These are phyloP conservation scores for Paradoxurus hermaphroditus DNA, from an alignment of 2,113 vertebrate species.

Conservation along the genomic window DNA sequence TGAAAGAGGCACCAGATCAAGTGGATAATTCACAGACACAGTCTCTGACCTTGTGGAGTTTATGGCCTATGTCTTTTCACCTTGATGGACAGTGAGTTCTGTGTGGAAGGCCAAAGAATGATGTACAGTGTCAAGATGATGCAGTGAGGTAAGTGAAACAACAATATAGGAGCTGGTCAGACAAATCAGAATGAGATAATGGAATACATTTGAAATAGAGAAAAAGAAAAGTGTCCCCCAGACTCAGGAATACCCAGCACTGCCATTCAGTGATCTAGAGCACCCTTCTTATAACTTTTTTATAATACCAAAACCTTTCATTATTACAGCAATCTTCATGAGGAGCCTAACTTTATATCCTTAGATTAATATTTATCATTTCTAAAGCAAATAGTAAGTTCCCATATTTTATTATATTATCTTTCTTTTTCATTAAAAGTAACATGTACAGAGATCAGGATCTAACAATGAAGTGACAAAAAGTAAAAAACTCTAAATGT, in stretches of 20 bases:
- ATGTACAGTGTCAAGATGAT: background rate
- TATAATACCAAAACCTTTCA: slow-evolving; percentile 42
- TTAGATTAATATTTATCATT: slow-evolving; percentile 70
- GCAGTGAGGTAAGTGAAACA: background rate
- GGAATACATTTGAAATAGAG: background rate
- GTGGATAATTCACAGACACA: background rate
- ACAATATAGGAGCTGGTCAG: background rate
- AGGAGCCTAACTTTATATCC: slow-evolving; percentile 50
- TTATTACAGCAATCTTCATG: slow-evolving; percentile 28
- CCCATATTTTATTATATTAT: slow-evolving; percentile 48
- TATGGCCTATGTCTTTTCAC: background rate
- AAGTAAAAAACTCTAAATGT: slow-evolving; percentile 62
- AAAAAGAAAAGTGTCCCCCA: background rate
- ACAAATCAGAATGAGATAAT: background rate
- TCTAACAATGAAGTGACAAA: slow-evolving; percentile 43
- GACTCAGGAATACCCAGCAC: background rate
- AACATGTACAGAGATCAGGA: slow-evolving; percentile 38
- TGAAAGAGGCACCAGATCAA: background rate
- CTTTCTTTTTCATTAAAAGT: slow-evolving; percentile 68
- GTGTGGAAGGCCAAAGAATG: background rate
- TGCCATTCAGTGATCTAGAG: background rate
- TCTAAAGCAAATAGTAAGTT: slow-evolving; percentile 60
- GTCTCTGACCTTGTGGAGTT: background rate
- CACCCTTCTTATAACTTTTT: slow-evolving; percentile 14
- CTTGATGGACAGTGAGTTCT: background rate